Percentiles rank a stretch among this genome's conserved stretches.
These are phyloP conservation scores for Pseudococcus jackbeardsleyi DNA, from an alignment of 2,888 invertebrate species.

Conservation along the genomic window DNA sequence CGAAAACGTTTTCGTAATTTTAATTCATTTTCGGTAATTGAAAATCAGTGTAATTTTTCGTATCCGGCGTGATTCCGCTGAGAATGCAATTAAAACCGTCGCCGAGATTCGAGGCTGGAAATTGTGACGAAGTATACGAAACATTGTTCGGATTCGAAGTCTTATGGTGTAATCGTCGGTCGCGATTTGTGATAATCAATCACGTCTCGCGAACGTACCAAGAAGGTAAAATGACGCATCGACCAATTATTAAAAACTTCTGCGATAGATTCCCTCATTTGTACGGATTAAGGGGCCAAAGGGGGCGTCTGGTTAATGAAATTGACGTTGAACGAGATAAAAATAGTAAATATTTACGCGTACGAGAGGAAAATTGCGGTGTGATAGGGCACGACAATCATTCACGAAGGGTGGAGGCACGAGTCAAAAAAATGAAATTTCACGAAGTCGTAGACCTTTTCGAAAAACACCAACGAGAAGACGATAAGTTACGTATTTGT, in stretches of 20 bases:
- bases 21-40: constrained; percentile 57
- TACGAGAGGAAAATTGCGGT: not conserved
- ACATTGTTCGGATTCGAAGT: not conserved
- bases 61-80: not conserved
- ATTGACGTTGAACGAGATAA: constrained; percentile 37
- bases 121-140: not conserved
- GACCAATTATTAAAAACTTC: not conserved
- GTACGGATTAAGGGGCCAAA: not conserved
- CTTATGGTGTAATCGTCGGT: not conserved
- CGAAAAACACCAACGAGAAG: not conserved
- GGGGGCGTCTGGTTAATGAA: not conserved
- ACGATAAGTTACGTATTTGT: not conserved
- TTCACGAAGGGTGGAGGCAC: not conserved
- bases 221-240: constrained; percentile 23
- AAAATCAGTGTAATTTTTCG: constrained; percentile 45
- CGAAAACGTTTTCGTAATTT: constrained; percentile 47
- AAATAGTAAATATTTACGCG: constrained; percentile 49
- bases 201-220: not conserved
- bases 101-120: not conserved
- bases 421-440: not conserved
- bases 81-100: constrained; percentile 17
- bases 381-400: not conserved
- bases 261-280: not conserved
- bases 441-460: not conserved
- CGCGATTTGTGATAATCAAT: constrained; percentile 7